Conservation (phyloP, 1,140 invertebrate species). For the Pseudobourletiella spinata region DNA sequence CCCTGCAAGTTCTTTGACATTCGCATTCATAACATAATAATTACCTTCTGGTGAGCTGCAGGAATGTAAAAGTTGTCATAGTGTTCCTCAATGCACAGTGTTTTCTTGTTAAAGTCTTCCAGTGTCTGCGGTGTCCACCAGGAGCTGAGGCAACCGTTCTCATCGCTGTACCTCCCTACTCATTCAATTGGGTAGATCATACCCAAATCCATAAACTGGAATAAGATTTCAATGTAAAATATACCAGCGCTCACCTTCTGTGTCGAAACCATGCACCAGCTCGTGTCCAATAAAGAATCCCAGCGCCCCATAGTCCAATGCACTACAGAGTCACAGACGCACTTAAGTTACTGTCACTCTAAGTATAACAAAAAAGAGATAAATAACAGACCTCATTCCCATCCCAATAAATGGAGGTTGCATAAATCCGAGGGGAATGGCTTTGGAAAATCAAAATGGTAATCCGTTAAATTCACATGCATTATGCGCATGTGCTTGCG, state of each 20-base stretch:
- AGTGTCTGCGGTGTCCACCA: constrained; percentile 20
- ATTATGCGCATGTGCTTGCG: no score
- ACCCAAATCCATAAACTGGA: no score
- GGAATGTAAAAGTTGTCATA: constrained; percentile 10
- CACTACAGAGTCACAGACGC: neutral
- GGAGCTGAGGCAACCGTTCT: neutral
- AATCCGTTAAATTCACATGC: neutral
- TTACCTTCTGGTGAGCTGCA: no score
- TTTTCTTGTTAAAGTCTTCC: constrained; percentile 1
- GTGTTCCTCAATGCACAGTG: constrained; percentile 13
- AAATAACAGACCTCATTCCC: constrained; percentile 44
- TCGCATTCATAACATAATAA: no score
- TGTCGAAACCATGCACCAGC: constrained; percentile 37
- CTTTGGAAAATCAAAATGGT: constrained; percentile 41
- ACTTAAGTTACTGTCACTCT: no score
- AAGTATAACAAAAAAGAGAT: no score
- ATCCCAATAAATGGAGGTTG: constrained; percentile 64
- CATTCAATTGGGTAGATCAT: no score
- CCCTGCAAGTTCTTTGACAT: no score
- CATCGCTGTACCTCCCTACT: constrained; percentile 4
- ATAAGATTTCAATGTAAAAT: no score
- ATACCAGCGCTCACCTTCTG: constrained; percentile 7
- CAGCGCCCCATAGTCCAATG: constrained; percentile 19
- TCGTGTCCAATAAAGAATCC: constrained; percentile 20
- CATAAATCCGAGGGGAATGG: constrained; percentile 61